Evolutionary conservation across 2,888 invertebrate genomes (phyloP).

Genomic region (Drosophila formosana): DNA sequence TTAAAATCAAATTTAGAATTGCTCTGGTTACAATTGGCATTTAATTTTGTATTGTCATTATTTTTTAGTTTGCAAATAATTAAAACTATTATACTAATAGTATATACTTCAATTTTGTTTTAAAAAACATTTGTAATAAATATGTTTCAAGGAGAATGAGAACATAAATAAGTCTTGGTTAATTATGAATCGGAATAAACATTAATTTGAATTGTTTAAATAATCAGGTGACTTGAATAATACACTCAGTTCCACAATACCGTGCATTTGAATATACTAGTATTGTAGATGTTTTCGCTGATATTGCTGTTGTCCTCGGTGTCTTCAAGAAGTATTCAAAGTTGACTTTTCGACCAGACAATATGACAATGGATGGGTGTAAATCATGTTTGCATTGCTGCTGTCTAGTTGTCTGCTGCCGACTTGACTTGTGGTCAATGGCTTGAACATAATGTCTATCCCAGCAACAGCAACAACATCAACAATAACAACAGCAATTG

Average conservation of each 20-base stretch:
- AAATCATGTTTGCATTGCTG: constrained; percentile 70
- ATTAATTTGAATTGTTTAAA: constrained; percentile 18
- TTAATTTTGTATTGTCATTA: no score
- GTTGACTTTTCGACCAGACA: constrained; percentile 63
- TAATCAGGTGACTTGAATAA: not conserved
- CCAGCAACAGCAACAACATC: constrained; percentile 44
- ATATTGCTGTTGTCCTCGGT: constrained; percentile 10
- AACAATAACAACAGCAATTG: constrained; percentile 44
- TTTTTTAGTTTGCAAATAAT: no score
- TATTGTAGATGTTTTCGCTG: constrained; percentile 4
- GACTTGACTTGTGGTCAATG: constrained; percentile 76
- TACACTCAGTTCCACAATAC: constrained; percentile 8
- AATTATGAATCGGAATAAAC: not conserved
- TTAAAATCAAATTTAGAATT: no score
- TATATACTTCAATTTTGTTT: no score
- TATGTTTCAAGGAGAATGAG: not conserved
- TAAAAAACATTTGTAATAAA: no score
- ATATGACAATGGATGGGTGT: constrained; percentile 74
- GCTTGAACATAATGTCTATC: constrained; percentile 72
- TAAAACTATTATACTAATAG: no score
- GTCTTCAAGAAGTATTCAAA: constrained; percentile 27
- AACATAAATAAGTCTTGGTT: not conserved
- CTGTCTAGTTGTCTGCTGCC: constrained; percentile 51
- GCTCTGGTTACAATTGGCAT: no score
- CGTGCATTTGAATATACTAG: constrained; percentile 8